Evolutionary conservation across 2,797 vertebrate genomes (phyloP).

Genomic region (Pseudotriccus pelzelni): DNA sequence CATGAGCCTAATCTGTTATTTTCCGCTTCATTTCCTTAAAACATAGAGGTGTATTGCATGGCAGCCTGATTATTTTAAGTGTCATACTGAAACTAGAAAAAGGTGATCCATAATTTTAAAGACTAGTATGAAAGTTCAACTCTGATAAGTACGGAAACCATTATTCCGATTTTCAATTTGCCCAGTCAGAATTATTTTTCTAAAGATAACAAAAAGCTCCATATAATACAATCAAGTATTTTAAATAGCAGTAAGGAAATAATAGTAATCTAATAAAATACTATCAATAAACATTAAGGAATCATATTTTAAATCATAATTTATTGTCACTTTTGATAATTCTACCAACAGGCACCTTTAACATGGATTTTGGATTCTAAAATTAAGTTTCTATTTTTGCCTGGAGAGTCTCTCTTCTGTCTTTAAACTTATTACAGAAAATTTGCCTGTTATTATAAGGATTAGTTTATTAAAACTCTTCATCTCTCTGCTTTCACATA

Average conservation of each 20-base stretch:
- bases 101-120: not conserved
- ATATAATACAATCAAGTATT: not conserved
- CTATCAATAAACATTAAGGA: not conserved
- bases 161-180: not conserved
- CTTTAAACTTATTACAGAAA: not conserved
- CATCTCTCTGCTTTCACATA: not conserved
- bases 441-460: not conserved
- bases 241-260: not conserved
- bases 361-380: not conserved
- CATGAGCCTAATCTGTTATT: rapidly evolving
- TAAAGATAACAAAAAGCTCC: not conserved
- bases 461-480: constrained; percentile 19
- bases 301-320: not conserved
- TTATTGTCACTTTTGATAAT: not conserved
- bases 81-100: not conserved
- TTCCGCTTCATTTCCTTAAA: not conserved
- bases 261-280: not conserved
- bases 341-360: not conserved
- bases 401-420: not conserved
- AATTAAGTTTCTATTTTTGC: not conserved
- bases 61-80: not conserved
- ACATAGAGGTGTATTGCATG: not conserved
- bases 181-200: not conserved
- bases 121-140: not conserved
- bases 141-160: not conserved